A percentile compares a stretch with the other conserved stretches of the same genome.
These are phyloP conservation scores for Heliconius congener DNA, from an alignment of 1,140 invertebrate species.

Conservation along the genomic window DNA sequence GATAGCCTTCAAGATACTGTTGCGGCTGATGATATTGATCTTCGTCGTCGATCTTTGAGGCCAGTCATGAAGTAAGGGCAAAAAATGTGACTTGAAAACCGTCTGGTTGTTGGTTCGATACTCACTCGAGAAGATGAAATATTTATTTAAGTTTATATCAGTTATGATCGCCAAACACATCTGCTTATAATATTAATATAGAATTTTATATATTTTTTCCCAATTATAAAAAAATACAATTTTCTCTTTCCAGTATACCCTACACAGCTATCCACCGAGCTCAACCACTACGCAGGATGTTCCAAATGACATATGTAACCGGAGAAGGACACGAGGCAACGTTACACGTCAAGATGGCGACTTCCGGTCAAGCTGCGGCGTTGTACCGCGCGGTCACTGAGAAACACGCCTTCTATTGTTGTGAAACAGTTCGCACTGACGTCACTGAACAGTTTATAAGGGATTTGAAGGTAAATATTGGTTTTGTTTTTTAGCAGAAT, in stretches of 20 bases:
- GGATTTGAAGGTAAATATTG: slow-evolving; percentile 87
- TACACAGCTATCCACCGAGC: slow-evolving; percentile 92
- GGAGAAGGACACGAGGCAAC: slow-evolving; percentile 86
- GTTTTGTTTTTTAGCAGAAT: no score
- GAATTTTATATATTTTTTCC: not conserved
- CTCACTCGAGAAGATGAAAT: no score
- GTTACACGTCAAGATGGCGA: slow-evolving; percentile 90
- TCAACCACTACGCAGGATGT: slow-evolving; percentile 87
- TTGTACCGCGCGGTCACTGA: slow-evolving; percentile 94
- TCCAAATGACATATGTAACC: slow-evolving; percentile 88
- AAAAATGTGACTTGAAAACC: no score
- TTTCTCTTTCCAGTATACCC: slow-evolving; percentile 85
- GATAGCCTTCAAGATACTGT: no score
- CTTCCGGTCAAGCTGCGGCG: slow-evolving; percentile 88
- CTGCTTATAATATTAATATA: not conserved
- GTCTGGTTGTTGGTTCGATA: no score
- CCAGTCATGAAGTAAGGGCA: no score
- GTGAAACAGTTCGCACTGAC: slow-evolving; percentile 92
- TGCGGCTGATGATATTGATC: no score
- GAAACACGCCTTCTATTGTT: slow-evolving; percentile 95
- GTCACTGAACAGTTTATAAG: slow-evolving; percentile 94
- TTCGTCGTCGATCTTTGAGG: no score
- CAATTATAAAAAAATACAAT: not conserved
- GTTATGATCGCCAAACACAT: not conserved
- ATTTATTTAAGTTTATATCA: no score